Evolutionary conservation across 1,140 invertebrate genomes (phyloP), one percentile per base, ranked within the genome.

Genomic region (Ectropis grisescens): DNA sequence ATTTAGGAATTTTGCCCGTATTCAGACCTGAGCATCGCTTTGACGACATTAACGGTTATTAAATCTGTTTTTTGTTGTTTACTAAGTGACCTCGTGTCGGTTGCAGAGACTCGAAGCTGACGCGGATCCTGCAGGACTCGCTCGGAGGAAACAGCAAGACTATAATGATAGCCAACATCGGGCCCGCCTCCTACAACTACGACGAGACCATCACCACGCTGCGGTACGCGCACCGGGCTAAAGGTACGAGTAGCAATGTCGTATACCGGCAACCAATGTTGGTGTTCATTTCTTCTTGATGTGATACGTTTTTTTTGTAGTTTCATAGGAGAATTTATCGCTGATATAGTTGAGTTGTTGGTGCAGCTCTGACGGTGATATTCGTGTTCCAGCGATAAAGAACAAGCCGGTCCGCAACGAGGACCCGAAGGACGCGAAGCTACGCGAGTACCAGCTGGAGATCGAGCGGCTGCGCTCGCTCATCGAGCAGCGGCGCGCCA

Each of bases 141-240:
- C 82, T 98, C 7, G 96, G 96, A 42, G 96, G 96, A 6, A 98
- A 98, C 85, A 94, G 95, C 25, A 96, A 95, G 76, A 98, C 96
- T 8, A 92, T 98, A 19, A 98, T 98, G 96, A 93, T 98, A 14
- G 96, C 96, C 10, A 97, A 96, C 75, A 93, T 98, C 56, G 96
- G 96, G 4, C 96, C 96, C n/a, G 95, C 96, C 3, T 90, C 88
- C 52, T 96, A 94, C 81, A 98, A 98, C 82, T 97, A 93, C 78
- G 97, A 98, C 60, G 96, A 98, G 85, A 96, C 95, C 13, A 83
- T 98, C 37, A 95, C 92, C 7, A 98, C 96, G 2, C 82, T 98
- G 34, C 84, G 96, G 11, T 98, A 98, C 74, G 94, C 96, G 1
- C 94, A 93, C 70, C 84, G 96, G 15, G 96, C 96, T 8, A 98